Conservation (phyloP, 1,140 invertebrate species). For the Caenorhabditis remanei region DNA sequence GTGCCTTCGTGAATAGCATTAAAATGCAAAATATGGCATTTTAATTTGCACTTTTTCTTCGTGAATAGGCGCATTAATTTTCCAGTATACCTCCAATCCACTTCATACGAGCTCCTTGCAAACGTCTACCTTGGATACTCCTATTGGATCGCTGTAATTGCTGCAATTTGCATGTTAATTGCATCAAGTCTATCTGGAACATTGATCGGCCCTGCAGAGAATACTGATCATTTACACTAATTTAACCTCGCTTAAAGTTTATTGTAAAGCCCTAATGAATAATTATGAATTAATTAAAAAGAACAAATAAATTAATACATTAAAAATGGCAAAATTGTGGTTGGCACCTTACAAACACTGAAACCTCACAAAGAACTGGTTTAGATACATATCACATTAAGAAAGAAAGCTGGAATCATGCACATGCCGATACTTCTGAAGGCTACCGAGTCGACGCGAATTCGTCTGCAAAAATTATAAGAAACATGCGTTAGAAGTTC, state of each 20-base stretch:
- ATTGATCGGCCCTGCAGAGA: conserved; percentile 22
- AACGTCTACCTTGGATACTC: conserved; percentile 40
- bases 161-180: background rate
- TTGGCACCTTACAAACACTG: conserved; percentile 3
- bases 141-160: conserved; percentile 31
- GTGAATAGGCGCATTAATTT: background rate
- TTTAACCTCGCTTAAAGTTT: background rate
- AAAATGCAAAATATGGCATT: no score
- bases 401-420: background rate
- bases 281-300: background rate
- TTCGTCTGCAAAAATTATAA: conserved; percentile 24
- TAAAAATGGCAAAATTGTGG: conserved; percentile 23
- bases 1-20: no score
- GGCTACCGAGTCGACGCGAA: conserved; percentile 39
- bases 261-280: background rate
- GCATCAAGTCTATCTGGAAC: conserved; percentile 31
- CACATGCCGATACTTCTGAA: background rate
- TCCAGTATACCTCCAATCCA: conserved; percentile 40
- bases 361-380: no score
- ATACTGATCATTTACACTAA: conserved; percentile 16
- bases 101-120: conserved; percentile 20
- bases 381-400: conserved; percentile 21
- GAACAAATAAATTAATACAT: background rate
- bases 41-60: background rate
- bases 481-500: background rate